Evolutionary conservation across 2,113 vertebrate species (phyloP).

Genomic region (Pelobates fuscus): DNA sequence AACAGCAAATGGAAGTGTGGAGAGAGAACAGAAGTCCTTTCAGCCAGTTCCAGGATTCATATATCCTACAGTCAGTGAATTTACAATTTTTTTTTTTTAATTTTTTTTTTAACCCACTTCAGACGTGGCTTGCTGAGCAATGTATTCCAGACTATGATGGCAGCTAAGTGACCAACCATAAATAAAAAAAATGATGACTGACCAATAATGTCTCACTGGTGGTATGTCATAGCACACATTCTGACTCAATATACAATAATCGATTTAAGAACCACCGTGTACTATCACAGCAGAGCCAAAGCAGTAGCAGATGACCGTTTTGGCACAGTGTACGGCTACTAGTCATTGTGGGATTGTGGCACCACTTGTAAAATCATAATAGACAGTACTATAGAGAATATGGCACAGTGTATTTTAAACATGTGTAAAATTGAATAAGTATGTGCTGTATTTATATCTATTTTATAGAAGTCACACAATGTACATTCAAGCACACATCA

Average conservation of each 20-base stretch:
- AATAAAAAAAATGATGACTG: neutral
- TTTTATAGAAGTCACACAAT: too few species aligned
- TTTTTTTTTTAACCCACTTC: neutral
- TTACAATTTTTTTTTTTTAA: too few species aligned
- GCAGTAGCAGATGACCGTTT: neutral
- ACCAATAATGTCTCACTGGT: neutral
- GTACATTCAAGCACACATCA: too few species aligned
- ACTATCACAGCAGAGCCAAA: neutral
- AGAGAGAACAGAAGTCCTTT: neutral
- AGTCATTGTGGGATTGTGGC: too few species aligned
- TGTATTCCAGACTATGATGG: neutral
- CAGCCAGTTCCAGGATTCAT: neutral
- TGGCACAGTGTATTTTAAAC: too few species aligned
- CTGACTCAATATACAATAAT: neutral
- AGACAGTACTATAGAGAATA: too few species aligned
- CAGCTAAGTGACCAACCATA: neutral
- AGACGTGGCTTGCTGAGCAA: neutral
- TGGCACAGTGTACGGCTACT: too few species aligned
- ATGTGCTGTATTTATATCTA: too few species aligned
- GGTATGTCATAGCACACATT: neutral
- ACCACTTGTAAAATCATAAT: too few species aligned
- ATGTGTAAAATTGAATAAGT: too few species aligned
- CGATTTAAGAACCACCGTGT: too few species aligned
- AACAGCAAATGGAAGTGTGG: neutral
- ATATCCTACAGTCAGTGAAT: neutral